These are phyloP conservation scores for Setophaga coronata DNA, from an alignment of 2,113 vertebrate genomes.

Conservation along the genomic window DNA sequence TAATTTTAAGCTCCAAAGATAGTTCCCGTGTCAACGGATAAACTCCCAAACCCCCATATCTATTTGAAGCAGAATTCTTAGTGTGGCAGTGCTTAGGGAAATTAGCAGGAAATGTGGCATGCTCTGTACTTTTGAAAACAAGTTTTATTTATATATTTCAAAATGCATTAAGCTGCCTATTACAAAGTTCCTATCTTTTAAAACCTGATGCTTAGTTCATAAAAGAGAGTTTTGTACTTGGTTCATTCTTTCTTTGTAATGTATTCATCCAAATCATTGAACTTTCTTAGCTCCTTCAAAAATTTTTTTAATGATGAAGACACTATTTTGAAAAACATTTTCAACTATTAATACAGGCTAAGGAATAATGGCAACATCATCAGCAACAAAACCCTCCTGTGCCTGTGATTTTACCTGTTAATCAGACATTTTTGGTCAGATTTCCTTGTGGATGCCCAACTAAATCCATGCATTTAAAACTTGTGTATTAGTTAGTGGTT, in stretches of 20 bases:
- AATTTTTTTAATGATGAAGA: neutral
- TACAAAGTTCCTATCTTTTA: neutral
- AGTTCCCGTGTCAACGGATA: neutral
- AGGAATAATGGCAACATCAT: neutral
- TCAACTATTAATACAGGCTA: neutral
- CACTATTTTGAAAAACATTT: neutral
- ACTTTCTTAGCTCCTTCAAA: neutral
- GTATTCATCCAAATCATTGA: neutral
- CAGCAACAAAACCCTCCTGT: neutral
- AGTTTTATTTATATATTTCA: neutral
- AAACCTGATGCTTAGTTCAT: neutral
- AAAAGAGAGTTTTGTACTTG: neutral
- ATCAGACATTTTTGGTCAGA: neutral
- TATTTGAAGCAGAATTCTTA: neutral
- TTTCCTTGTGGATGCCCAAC: fast-evolving
- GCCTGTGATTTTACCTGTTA: neutral
- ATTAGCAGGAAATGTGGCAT: neutral
- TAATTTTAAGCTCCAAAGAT: neutral
- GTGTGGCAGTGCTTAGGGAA: neutral
- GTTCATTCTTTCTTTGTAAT: neutral
- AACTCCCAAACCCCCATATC: neutral
- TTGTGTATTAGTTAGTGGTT: neutral
- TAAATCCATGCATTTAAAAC: neutral
- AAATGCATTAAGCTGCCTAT: neutral
- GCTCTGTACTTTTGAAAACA: neutral